phyloP scores from a whole-genome alignment of 2,797 vertebrate species.

The Nothura maculosa region DNA sequence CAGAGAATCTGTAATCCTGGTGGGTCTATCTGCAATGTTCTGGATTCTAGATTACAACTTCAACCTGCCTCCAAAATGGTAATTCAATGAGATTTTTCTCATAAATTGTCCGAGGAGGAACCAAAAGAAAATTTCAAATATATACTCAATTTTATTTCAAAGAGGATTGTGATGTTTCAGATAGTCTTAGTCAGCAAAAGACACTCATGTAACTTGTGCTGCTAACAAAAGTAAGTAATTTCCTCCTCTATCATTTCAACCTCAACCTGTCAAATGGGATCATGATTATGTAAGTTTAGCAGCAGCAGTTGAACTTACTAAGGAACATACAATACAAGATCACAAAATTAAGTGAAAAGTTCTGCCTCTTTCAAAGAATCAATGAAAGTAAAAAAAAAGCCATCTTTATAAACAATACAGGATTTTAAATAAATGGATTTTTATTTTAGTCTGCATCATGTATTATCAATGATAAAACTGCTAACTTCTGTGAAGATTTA shows the following conservation, averaged over 20 bases:
- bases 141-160: background rate
- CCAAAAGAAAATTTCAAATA: background rate
- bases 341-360: background rate
- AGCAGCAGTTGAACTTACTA: background rate
- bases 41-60: background rate
- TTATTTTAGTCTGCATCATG: background rate
- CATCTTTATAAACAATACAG: background rate
- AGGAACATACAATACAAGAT: background rate
- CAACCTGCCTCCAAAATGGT: background rate
- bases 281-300: background rate
- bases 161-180: background rate
- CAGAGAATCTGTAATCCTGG: background rate
- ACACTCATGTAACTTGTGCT: background rate
- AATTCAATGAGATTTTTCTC: background rate
- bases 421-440: background rate
- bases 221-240: background rate
- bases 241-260: background rate
- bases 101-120: background rate
- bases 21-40: background rate
- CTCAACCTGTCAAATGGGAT: accelerated
- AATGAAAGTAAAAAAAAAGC: too few relatives aligned
- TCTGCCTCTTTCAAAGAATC: background rate
- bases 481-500: background rate
- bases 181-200: background rate
- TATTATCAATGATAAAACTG: background rate